Evolutionary conservation across 1,140 invertebrate species (phyloP).

Genomic region (Drosophila funebris): DNA sequence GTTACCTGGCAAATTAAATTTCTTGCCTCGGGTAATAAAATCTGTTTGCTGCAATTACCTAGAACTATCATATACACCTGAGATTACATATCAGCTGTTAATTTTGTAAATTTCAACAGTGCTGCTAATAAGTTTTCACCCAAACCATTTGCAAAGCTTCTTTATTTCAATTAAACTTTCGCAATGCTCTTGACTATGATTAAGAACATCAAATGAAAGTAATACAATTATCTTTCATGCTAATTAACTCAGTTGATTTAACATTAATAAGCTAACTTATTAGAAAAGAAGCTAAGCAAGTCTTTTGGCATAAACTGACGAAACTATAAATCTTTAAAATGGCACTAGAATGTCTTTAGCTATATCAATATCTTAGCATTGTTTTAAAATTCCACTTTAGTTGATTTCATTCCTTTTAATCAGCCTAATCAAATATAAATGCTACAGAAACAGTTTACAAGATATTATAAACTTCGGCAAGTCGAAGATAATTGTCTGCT

Average conservation of each 20-base stretch:
- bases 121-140: conserved; percentile 5
- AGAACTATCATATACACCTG: conserved; percentile 8
- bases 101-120: conserved; percentile 11
- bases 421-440: background rate
- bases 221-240: no score
- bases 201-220: no score
- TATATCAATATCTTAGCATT: no score
- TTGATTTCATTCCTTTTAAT: no score
- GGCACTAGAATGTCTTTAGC: no score
- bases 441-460: background rate
- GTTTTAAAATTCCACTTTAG: no score
- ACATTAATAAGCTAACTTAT: no score
- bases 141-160: background rate
- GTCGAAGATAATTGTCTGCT: background rate
- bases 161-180: background rate
- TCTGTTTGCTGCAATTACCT: conserved; percentile 30
- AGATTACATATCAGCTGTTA: background rate
- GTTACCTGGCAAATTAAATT: conserved; percentile 24
- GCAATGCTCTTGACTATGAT: background rate
- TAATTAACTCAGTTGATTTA: no score
- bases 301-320: no score
- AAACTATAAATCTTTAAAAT: no score
- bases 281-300: no score
- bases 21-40: conserved; percentile 18
- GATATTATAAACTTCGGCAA: background rate